phyloP scores from a whole-genome alignment of 2,888 invertebrate species.

The Crossocerus cetratus region DNA sequence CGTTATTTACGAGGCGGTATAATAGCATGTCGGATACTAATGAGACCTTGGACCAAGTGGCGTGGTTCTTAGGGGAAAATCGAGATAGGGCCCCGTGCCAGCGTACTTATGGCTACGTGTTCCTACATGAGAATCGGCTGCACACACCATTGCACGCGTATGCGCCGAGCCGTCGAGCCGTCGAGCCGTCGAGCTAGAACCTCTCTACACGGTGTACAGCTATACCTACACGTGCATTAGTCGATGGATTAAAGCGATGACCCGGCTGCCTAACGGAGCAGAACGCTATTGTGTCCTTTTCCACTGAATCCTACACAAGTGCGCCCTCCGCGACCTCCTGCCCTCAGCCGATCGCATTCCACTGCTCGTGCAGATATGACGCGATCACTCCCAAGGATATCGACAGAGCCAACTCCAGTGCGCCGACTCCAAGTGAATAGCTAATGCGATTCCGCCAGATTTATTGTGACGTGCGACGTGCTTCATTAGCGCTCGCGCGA shows the following conservation, averaged over 20 bases:
- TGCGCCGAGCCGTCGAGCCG: too few species aligned
- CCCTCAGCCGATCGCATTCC: background rate
- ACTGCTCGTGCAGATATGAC: background rate
- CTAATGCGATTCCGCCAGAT: background rate
- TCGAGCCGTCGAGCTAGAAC: too few species aligned
- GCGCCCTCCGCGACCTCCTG: background rate
- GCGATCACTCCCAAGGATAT: background rate
- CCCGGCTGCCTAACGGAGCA: constrained; percentile 47
- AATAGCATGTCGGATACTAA: constrained; percentile 74
- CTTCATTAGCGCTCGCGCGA: too few species aligned
- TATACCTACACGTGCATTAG: constrained; percentile 7
- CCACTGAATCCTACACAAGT: constrained; percentile 38
- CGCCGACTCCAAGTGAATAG: too few species aligned
- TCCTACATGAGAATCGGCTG: constrained; percentile 13
- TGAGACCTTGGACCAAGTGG: constrained; percentile 67
- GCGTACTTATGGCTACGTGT: background rate
- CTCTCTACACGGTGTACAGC: background rate
- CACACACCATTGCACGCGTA: constrained; percentile 12
- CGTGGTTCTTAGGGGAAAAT: constrained; percentile 29
- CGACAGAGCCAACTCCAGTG: constrained; percentile 14
- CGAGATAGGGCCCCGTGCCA: constrained; percentile 16
- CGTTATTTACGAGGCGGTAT: constrained; percentile 71
- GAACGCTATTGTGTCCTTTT: constrained; percentile 47
- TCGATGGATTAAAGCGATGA: constrained; percentile 53
- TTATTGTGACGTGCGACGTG: too few species aligned